Evolutionary conservation across 2,797 vertebrate species (phyloP), one percentile per base, ranked within the genome.

Genomic region (Delichon dasypus): DNA sequence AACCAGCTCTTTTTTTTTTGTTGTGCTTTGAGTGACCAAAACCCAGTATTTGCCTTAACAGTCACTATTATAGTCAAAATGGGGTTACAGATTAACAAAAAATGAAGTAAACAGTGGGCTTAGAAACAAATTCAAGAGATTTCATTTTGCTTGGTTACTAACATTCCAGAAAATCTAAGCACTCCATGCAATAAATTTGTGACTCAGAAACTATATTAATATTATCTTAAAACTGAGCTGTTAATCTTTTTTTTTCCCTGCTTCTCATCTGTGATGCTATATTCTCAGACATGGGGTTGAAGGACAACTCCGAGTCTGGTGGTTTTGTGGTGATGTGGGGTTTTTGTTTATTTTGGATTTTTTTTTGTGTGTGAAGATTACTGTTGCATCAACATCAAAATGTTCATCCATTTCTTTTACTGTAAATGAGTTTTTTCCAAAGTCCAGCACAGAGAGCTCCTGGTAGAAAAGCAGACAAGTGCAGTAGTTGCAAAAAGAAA

Each of bases 201-300:
- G 38, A 14, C 9, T 83, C 5, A 6, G 51, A 66, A 45, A 23
- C 0, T 18, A 11, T 36, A 21, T 5, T 0, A 67, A 21, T 40
- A 45, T 50, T 13, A 15, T 45, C 53, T 53, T 38, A 22, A 51
- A 85, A 27, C 38, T 53, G 29, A 66, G 17, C 15, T 62, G 18
- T 58, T 60, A 13, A 11, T 53, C 19, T 48, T 61, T 16, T 2
- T 2, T 57, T 73, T 73, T 65, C 17, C 12, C 30, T 60, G 11
- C 23, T 64, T 72, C 21, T 75, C 6, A 2, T 32, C 25, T 1
- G 0, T 64, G 60, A 40, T 58, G 53, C 47, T 53, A 5, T n/a
- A 5, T 66, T 82, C 25, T 57, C 38, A 71, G 57, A 21, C 13
- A 8, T 1, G 15, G 11, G 15, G 1, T 14, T 53, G 13, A 66